phyloP scores from a whole-genome alignment of 2,888 invertebrate species.

The Acholoe squamosa region DNA sequence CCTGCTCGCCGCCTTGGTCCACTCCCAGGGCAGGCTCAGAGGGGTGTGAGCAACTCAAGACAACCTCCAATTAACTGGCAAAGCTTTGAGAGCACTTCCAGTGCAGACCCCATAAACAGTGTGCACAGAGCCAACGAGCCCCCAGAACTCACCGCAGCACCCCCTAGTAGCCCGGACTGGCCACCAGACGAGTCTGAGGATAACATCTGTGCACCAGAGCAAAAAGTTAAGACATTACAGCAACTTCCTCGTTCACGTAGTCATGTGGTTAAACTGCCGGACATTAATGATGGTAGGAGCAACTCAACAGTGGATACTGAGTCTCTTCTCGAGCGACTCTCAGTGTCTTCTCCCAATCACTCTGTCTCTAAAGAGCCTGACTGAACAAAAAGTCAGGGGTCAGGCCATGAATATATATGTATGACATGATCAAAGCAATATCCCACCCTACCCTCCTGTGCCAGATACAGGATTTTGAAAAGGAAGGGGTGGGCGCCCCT shows the following conservation, averaged over 20 bases:
- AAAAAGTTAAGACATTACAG: neutral
- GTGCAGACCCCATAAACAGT: neutral
- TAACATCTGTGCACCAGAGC: neutral
- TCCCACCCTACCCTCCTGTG: too few relatives aligned
- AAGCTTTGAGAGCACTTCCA: neutral
- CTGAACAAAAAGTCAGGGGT: neutral
- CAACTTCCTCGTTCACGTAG: neutral
- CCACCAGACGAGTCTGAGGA: neutral
- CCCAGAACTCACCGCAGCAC: neutral
- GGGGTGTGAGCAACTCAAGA: neutral
- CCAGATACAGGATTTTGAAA: too few relatives aligned
- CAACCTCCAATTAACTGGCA: neutral
- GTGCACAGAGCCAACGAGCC: constrained; percentile 21
- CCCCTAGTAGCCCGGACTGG: neutral
- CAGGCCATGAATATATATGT: too few relatives aligned
- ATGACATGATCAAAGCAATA: too few relatives aligned
- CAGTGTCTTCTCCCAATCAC: neutral
- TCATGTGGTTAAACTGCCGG: constrained; percentile 48
- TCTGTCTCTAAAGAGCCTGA: neutral
- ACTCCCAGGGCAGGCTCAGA: neutral
- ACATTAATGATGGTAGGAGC: constrained; percentile 44
- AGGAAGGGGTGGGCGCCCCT: too few relatives aligned
- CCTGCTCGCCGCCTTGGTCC: neutral
- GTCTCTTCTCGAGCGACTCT: neutral
- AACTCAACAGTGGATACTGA: neutral